Evolutionary conservation across 2,888 invertebrate species (phyloP).

Genomic region (Phengaris arion): DNA sequence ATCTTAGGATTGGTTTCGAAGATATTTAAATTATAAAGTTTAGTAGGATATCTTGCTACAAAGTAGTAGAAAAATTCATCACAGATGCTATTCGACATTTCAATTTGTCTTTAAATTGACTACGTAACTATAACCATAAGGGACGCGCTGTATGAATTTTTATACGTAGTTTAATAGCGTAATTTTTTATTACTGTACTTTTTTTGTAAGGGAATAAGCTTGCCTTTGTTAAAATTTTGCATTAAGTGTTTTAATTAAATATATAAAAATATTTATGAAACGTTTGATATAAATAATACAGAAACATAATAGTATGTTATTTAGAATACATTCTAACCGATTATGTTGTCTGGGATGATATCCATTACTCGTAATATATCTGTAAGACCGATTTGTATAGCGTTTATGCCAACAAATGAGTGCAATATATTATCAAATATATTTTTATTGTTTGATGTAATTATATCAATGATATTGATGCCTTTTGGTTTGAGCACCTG

Average conservation of each 20-base stretch:
- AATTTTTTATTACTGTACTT: too few relatives aligned
- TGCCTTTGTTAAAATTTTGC: too few relatives aligned
- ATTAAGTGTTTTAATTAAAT: too few relatives aligned
- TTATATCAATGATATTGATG: slow-evolving; percentile 22
- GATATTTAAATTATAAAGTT: neutral
- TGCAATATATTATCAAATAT: slow-evolving; percentile 83
- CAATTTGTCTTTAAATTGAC: too few relatives aligned
- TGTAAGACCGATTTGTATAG: slow-evolving; percentile 34
- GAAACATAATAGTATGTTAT: neutral
- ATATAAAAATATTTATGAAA: neutral
- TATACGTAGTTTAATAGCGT: too few relatives aligned
- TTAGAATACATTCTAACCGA: slow-evolving; percentile 26
- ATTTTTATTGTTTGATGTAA: slow-evolving; percentile 42
- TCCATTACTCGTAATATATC: slow-evolving; percentile 32
- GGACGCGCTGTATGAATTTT: too few relatives aligned
- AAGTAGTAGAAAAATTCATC: too few relatives aligned
- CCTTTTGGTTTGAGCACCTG: slow-evolving; percentile 18
- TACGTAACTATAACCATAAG: too few relatives aligned
- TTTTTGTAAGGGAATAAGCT: too few relatives aligned
- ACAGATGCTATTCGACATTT: too few relatives aligned
- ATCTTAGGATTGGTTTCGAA: neutral
- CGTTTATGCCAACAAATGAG: slow-evolving; percentile 86
- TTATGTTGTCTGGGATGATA: slow-evolving; percentile 33
- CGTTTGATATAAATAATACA: neutral
- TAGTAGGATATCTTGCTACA: neutral